Conservation (phyloP, 1,140 invertebrate species). For the Anagrus nilaparvatae region DNA sequence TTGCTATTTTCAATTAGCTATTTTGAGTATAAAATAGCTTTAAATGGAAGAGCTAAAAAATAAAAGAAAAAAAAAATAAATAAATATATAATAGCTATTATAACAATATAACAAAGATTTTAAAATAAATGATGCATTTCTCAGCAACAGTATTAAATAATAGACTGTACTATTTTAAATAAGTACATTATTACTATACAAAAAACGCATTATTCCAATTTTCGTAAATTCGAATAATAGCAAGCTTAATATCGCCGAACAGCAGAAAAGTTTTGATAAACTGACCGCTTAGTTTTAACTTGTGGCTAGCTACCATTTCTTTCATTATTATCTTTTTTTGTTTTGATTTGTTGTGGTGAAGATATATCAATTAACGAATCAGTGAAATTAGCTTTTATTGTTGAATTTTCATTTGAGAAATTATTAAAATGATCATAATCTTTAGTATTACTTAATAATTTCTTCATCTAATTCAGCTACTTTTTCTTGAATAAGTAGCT, state of each 20-base stretch:
- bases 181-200: too few species aligned
- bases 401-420: conserved; percentile 7
- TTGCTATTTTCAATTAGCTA: too few species aligned
- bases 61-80: too few species aligned
- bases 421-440: background rate
- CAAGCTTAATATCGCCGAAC: conserved; percentile 36
- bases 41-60: too few species aligned
- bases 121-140: too few species aligned
- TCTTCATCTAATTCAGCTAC: conserved; percentile 23
- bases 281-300: conserved; percentile 38
- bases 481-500: conserved; percentile 29
- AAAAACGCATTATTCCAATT: too few species aligned
- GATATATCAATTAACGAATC: conserved; percentile 26
- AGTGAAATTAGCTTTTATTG: conserved; percentile 9
- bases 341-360: conserved; percentile 25
- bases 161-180: too few species aligned
- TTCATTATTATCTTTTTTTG: conserved; percentile 33
- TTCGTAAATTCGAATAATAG: too few species aligned
- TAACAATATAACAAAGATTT: too few species aligned
- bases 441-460: background rate
- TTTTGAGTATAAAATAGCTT: too few species aligned
- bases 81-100: too few species aligned
- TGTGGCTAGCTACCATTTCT: conserved; percentile 40
- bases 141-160: too few species aligned
- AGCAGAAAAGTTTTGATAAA: conserved; percentile 30